Base-by-base conservation (phyloP, 1,140 invertebrate genomes). In the Colletes latitarsis region DNA sequence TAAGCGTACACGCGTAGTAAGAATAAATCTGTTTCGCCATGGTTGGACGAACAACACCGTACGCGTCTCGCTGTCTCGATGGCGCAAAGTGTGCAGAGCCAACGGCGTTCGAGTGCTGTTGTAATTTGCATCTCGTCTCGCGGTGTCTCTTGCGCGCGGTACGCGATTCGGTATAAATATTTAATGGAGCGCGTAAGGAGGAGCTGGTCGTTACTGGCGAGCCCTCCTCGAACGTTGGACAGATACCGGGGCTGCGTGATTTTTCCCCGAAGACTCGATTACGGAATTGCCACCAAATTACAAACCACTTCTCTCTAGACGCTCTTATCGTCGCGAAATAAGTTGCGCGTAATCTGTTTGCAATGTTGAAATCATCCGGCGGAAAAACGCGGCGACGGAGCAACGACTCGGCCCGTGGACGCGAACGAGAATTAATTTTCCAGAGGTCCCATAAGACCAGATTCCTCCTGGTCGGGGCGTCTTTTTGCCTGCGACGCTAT, bases 71-170 rank as follows among this genome's bases (percentile, higher is more conserved):
- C 4, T 14, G 46, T 43, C 17, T n/a, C 60, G 46, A 43, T 52
- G n/a, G 30, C n/a, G n/a, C 46, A 14, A 41, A 75, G 12, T 5
- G 39, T n/a, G 10, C n/a, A 15, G n/a, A 49, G 46, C 9, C 14
- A 41, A 41, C 30, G 10, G 17, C 43, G 30, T 49, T 70, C 67
- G 55, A 43, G 39, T 14, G 52, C 15, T 12, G 52, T 19, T 21
- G 9, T 39, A 58, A 77, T 77, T 77, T 77, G 21, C 74, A 77
- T 68, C 53, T 77, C 21, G n/a, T 49, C 41, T 49, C 15, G 41
- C 52, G 3, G 39, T 58, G 64, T 68, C 53, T 21, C 39, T 10
- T 4, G 58, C n/a, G 9, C 12, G 19, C 62, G 41, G 12, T 21
- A 17, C 70, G 17, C 53, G 14, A 8, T 19, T 46, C 41, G 57